phyloP scores from a whole-genome alignment of 2,113 vertebrate genomes.

The Eupsittula cactorum region DNA sequence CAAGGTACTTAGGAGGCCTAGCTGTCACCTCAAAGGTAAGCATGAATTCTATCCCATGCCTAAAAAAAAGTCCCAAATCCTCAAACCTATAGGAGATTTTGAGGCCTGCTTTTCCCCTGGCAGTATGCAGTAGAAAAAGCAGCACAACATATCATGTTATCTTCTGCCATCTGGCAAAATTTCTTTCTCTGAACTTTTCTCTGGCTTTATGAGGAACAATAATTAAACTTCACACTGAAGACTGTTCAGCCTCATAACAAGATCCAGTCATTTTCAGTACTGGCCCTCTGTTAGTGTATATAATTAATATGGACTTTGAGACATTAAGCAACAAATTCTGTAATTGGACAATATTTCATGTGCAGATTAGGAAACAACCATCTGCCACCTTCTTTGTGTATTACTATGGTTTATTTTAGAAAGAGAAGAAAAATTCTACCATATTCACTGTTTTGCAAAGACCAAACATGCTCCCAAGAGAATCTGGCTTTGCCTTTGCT shows the following conservation, averaged over 20 bases:
- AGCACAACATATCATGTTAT: not conserved
- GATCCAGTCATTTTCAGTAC: not conserved
- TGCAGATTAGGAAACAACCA: conserved; percentile 54
- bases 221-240: not conserved
- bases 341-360: conserved; percentile 55
- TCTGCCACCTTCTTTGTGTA: conserved; percentile 45
- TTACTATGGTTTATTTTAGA: conserved; percentile 1
- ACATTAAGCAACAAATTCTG: conserved; percentile 54
- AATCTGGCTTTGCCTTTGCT: not conserved
- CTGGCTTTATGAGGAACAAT: conserved; percentile 16
- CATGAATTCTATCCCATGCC: not conserved
- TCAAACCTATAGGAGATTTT: not conserved
- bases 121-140: conserved; percentile 3
- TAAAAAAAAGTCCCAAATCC: not conserved
- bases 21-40: not conserved
- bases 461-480: not conserved
- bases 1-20: not conserved
- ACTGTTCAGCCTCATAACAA: conserved; percentile 3
- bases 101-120: not conserved
- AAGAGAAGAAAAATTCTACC: not conserved
- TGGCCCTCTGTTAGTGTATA: not conserved
- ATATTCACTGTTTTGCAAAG: not conserved
- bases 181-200: conserved; percentile 33
- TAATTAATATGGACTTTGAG: conserved; percentile 56
- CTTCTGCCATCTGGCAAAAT: conserved; percentile 51